Evolutionary conservation across 2,888 invertebrate species (phyloP).

Genomic region (Zonitis immaculata): DNA sequence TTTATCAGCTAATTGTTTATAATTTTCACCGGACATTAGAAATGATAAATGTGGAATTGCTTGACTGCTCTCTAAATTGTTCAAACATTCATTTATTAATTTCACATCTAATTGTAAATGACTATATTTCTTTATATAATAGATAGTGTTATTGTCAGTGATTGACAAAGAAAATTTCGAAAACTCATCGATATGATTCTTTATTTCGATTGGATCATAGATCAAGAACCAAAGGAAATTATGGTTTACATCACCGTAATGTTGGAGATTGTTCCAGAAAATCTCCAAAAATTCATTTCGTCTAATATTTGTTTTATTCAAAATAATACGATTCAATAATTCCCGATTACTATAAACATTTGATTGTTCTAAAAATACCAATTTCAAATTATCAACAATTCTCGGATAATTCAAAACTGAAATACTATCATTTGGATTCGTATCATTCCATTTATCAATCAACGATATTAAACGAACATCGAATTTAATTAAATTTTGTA

Average conservation of each 20-base stretch:
- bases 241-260: not conserved
- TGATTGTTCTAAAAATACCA: not conserved
- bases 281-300: not conserved
- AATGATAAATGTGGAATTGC: not conserved
- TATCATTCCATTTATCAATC: not conserved
- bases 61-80: not conserved
- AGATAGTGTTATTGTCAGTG: too few relatives aligned
- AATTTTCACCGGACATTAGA: not conserved
- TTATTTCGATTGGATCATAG: not conserved
- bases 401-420: not conserved
- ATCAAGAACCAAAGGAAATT: not conserved
- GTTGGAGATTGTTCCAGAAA: conserved; percentile 20
- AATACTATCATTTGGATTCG: not conserved
- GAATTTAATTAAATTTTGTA: not conserved
- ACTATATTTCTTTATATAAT: not conserved
- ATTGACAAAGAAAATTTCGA: too few relatives aligned
- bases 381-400: not conserved
- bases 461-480: not conserved
- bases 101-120: not conserved
- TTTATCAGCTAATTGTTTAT: not conserved
- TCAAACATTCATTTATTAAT: not conserved
- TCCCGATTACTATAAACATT: too few relatives aligned
- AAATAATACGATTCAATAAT: not conserved
- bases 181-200: not conserved
- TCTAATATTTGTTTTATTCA: not conserved